Percentiles rank a stretch among this genome's conserved stretches.
These are phyloP conservation scores for Drosophila niveifrons DNA, from an alignment of 2,888 invertebrate genomes.

Conservation along the genomic window DNA sequence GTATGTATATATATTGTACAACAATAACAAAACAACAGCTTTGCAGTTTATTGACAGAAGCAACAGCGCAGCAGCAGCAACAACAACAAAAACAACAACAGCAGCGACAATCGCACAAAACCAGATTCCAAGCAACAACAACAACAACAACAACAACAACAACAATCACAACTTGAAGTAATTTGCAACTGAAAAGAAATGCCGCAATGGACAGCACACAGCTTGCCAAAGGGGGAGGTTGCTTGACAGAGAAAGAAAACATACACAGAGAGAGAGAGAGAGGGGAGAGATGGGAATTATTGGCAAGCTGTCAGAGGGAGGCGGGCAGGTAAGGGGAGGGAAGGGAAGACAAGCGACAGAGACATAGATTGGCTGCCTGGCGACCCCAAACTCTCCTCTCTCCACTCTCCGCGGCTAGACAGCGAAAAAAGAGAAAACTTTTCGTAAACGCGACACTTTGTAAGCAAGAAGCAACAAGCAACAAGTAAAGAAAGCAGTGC, in stretches of 20 bases:
- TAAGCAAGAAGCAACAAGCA: slow-evolving; percentile 32
- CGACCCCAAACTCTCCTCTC: slow-evolving; percentile 14
- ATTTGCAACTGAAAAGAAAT: slow-evolving; percentile 77
- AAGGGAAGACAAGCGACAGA: slow-evolving; percentile 2
- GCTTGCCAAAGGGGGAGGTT: slow-evolving; percentile 17
- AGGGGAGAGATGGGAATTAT: slow-evolving; percentile 1
- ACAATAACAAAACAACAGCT: slow-evolving; percentile 48
- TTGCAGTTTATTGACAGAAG: slow-evolving; percentile 66
- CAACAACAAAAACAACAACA: slow-evolving; percentile 40
- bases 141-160: slow-evolving; percentile 33
- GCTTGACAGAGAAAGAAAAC: neutral
- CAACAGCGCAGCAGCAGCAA: slow-evolving; percentile 23
- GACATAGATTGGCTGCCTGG: slow-evolving; percentile 48
- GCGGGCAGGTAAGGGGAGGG: neutral
- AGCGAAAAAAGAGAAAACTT: slow-evolving; percentile 70
- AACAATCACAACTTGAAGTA: slow-evolving; percentile 66
- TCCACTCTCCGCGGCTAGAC: too few relatives aligned
- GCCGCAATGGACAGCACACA: slow-evolving; percentile 50
- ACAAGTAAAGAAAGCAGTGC: neutral
- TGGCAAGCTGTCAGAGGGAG: slow-evolving; percentile 3
- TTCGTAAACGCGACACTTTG: slow-evolving; percentile 62
- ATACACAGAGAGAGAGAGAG: too few relatives aligned
- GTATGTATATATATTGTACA: slow-evolving; percentile 32
- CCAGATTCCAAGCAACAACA: slow-evolving; percentile 51
- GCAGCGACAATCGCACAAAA: slow-evolving; percentile 49